A percentile compares a stretch with the other conserved stretches of the same genome.
Conservation (phyloP, 1,140 invertebrate genomes). For the Apis florea region DNA sequence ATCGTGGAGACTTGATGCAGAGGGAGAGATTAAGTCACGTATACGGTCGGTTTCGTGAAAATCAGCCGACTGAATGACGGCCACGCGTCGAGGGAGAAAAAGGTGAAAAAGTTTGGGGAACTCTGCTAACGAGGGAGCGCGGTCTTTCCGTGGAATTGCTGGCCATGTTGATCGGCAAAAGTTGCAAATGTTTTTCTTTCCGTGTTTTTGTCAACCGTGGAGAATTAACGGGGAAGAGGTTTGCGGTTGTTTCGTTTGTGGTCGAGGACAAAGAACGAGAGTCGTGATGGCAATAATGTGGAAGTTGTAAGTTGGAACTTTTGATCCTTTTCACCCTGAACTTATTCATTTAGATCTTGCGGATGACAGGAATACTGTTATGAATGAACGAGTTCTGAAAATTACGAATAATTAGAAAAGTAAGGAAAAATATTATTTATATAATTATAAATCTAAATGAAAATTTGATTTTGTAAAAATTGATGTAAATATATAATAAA, state of each 20-base stretch:
- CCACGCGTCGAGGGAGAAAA: neutral
- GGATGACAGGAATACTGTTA: too few species aligned
- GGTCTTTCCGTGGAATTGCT: neutral
- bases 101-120: neutral
- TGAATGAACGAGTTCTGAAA: too few species aligned
- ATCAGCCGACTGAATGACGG: neutral
- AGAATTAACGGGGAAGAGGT: neutral
- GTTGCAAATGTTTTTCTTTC: slow-evolving; percentile 19
- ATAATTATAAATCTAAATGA: too few species aligned
- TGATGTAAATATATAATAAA: too few species aligned
- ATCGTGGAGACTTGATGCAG: neutral
- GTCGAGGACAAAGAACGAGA: too few species aligned
- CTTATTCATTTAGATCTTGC: too few species aligned
- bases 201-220: neutral
- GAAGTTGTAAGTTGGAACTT: too few species aligned
- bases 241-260: neutral
- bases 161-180: slow-evolving; percentile 1
- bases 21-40: slow-evolving; percentile 25
- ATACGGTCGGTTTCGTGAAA: neutral
- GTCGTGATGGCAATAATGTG: too few species aligned
- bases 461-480: too few species aligned
- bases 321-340: too few species aligned
- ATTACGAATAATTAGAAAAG: too few species aligned
- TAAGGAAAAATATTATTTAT: too few species aligned
- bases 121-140: slow-evolving; percentile 28